Evolutionary conservation across 2,797 vertebrate genomes (phyloP).

Genomic region (Sitta carolinensis): DNA sequence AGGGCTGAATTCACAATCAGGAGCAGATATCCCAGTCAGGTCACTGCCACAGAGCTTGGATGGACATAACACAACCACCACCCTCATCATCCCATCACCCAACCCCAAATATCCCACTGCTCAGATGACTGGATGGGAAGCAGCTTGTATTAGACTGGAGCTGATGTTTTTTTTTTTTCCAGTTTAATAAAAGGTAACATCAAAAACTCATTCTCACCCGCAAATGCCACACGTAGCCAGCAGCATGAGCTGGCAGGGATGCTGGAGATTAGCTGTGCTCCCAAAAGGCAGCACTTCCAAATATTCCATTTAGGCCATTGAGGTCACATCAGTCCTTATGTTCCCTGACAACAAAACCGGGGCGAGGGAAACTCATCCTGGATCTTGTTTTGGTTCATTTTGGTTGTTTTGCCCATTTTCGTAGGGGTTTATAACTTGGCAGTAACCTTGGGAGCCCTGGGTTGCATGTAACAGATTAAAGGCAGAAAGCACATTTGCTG

Average conservation of each 20-base stretch:
- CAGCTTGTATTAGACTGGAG: neutral
- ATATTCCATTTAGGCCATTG: neutral
- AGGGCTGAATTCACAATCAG: neutral
- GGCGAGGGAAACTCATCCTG: neutral
- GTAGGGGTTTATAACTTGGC: neutral
- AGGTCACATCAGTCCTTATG: neutral
- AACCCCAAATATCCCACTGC: neutral
- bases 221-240: neutral
- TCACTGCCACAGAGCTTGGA: neutral
- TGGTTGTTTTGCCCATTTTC: neutral
- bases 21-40: neutral
- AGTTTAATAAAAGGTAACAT: neutral
- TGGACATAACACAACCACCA: neutral
- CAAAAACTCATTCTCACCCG: neutral
- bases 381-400: neutral
- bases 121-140: neutral
- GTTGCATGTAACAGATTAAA: neutral
- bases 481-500: slow-evolving; percentile 32
- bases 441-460: neutral
- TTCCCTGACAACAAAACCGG: neutral
- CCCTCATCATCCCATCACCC: neutral
- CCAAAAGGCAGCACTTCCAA: neutral
- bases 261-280: neutral
- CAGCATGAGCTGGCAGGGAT: neutral
- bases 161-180: neutral